Evolutionary conservation across 2,797 vertebrate species (phyloP).

Genomic region (Miichthys miiuy): DNA sequence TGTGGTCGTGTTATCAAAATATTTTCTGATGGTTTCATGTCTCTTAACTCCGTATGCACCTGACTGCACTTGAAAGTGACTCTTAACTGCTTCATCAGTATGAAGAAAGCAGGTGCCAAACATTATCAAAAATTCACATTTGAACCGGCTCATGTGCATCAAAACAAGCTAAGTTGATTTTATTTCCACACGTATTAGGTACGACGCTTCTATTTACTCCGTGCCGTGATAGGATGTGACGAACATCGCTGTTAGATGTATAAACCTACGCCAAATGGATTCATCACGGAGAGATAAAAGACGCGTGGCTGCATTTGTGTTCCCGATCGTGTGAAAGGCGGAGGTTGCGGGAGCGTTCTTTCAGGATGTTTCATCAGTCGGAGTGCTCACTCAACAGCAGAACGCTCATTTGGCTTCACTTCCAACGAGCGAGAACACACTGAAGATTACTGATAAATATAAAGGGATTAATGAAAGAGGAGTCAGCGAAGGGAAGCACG

Average conservation of each 20-base stretch:
- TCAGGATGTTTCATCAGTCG: slow-evolving; percentile 63
- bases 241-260: slow-evolving; percentile 57
- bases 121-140: too few species aligned
- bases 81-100: too few species aligned
- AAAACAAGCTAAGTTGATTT: slow-evolving; percentile 21
- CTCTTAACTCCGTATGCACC: too few species aligned
- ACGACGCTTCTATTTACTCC: slow-evolving; percentile 43
- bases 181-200: slow-evolving; percentile 14
- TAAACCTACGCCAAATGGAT: slow-evolving; percentile 52
- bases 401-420: slow-evolving; percentile 50
- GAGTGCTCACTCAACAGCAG: slow-evolving; percentile 23
- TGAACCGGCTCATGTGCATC: too few species aligned
- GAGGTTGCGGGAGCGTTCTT: slow-evolving; percentile 51
- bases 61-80: too few species aligned
- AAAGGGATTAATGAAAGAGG: slow-evolving; percentile 38
- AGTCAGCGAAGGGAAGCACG: slow-evolving; percentile 14
- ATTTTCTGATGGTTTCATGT: too few species aligned
- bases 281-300: slow-evolving; percentile 43
- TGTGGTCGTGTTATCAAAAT: too few species aligned
- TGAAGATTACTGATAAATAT: slow-evolving; percentile 44
- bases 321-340: slow-evolving; percentile 27
- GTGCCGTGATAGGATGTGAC: slow-evolving; percentile 42
- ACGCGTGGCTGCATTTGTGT: slow-evolving; percentile 32
- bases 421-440: slow-evolving; percentile 24
- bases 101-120: too few species aligned